phyloP scores from a whole-genome alignment of 2,888 invertebrate species.

The Ryuthela nishihirai region DNA sequence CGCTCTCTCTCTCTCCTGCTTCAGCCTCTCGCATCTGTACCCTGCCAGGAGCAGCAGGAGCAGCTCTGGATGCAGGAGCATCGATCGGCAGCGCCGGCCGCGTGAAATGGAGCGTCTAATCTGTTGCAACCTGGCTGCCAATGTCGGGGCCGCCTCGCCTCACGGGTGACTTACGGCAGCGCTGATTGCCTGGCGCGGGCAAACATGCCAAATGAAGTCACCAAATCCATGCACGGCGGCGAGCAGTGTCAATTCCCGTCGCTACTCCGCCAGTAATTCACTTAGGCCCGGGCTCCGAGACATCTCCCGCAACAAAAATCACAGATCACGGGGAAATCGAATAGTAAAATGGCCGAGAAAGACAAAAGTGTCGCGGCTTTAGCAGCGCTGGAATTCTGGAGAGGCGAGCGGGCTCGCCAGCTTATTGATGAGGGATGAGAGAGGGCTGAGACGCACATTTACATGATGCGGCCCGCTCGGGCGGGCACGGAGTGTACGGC shows the following conservation, averaged over 20 bases:
- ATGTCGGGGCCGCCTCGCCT: conserved; percentile 9
- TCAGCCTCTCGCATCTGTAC: no score
- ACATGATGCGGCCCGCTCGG: conserved; percentile 23
- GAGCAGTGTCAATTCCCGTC: conserved; percentile 27
- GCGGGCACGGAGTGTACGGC: no score
- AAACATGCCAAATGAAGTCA: conserved; percentile 34
- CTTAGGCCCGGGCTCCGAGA: conserved; percentile 1
- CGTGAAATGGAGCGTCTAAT: conserved; percentile 36
- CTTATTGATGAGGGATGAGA: conserved; percentile 21
- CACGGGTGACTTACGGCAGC: conserved; percentile 2
- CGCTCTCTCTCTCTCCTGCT: no score
- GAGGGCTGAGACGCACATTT: conserved; percentile 11
- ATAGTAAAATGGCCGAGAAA: conserved; percentile 12
- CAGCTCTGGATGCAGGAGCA: no score
- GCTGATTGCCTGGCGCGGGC: conserved; percentile 30
- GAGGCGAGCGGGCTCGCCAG: conserved; percentile 3
- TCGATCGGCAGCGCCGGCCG: conserved; percentile 6
- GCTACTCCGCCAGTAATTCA: conserved; percentile 6
- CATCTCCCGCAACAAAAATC: conserved; percentile 17
- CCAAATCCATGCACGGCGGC: conserved; percentile 9
- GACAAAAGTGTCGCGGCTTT: neutral
- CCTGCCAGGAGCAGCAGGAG: no score
- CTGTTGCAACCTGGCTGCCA: conserved; percentile 34
- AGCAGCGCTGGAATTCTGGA: no score
- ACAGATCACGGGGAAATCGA: conserved; percentile 17